Conservation (phyloP, 2,113 vertebrate species). For the Salminus brasiliensis region DNA sequence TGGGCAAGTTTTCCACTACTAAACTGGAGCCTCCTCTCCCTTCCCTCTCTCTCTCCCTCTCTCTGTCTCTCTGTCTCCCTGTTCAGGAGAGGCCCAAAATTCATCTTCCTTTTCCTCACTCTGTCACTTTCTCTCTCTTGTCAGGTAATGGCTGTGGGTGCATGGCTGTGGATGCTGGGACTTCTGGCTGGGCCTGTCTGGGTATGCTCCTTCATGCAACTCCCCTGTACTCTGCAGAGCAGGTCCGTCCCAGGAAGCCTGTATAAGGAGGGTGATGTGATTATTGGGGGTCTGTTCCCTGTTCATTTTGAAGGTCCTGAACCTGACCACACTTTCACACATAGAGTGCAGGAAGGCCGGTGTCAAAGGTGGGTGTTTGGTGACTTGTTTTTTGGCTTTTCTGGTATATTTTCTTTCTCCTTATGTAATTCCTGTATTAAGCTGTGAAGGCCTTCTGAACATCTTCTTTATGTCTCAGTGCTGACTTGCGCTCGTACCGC, state of each 20-base stretch:
- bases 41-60: conserved; percentile 35
- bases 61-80: conserved; percentile 27
- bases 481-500: conserved; percentile 58
- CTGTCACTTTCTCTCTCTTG: not conserved
- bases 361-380: conserved; percentile 55
- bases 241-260: conserved; percentile 57
- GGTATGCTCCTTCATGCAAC: conserved; percentile 16
- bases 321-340: conserved; percentile 55
- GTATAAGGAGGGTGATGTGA: conserved; percentile 60
- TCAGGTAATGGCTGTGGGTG: conserved; percentile 38
- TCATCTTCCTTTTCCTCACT: not conserved
- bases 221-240: conserved; percentile 53
- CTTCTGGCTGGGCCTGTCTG: conserved; percentile 34
- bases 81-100: not conserved
- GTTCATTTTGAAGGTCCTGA: conserved; percentile 56
- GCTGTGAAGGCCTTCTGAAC: not conserved
- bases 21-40: conserved; percentile 43
- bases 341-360: conserved; percentile 6
- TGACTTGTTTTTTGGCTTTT: not conserved
- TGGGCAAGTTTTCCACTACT: conserved; percentile 50
- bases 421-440: not conserved
- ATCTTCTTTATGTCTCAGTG: conserved; percentile 47
- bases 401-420: not conserved
- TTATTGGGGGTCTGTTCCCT: conserved; percentile 65
- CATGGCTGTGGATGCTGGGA: conserved; percentile 49